Evolutionary conservation across 2,113 vertebrate genomes (phyloP), one percentile per base, ranked within the genome.

Genomic region (Anhinga rufa): DNA sequence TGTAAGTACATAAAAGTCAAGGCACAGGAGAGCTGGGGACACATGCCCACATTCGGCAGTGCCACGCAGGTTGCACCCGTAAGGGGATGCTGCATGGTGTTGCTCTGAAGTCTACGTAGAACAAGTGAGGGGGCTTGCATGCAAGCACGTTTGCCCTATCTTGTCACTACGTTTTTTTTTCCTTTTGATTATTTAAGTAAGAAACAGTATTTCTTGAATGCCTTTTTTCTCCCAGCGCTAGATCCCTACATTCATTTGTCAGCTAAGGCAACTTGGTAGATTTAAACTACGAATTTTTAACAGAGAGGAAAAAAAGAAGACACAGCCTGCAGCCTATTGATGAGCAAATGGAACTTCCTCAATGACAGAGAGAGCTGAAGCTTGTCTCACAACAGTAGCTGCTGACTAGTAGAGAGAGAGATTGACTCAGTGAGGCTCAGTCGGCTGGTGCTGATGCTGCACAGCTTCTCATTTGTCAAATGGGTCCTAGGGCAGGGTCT

Each of bases 1-100:
- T 99, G 99, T 98, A 99, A 98, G 98, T 99, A 99, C 99, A 99
- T 99, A 98, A 99, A 99, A 97, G 99, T 99, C 98, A 99, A 99
- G 98, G 99, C 99, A 98, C 99, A 99, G 97, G 99, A 99, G 97
- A 99, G 98, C 98, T 99, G 99, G 97, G 99, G 99, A 98, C 99
- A 99, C 98, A 99, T 98, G 97, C 99, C 99, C 98, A 99, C 99
- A 72, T 98, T 99, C 96, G 99, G 99, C 98, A 99, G 98, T 93
- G 99, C 98, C 98, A 99, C 99, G 97, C 99, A 99, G 98, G 99
- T 99, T 97, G 99, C 98, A 98, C 99, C 99, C 97, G 98, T 97
- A 92, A 99, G 97, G 97, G 99, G 99, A 98, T 99, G 99, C 98
- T 99, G 99, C 99, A 99, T 99, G 90, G 96, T 98, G 98, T 96